Conservation (phyloP, 2,888 invertebrate species). For the Teinopalpus imperialis region DNA sequence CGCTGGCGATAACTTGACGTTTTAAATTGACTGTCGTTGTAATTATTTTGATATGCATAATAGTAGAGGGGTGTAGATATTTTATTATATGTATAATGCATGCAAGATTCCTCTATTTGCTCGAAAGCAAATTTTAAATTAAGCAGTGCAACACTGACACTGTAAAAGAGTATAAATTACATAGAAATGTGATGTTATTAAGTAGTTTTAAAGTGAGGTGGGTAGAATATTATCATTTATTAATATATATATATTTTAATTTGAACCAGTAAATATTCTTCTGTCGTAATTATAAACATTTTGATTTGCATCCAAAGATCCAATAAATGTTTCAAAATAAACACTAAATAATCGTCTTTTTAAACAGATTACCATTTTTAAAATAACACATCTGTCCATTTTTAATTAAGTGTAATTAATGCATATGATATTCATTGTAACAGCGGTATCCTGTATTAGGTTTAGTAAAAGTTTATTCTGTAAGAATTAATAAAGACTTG, state of each 20-base stretch:
- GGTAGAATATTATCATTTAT: slow-evolving; percentile 11
- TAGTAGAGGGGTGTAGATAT: too few relatives aligned
- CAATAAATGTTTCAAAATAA: neutral
- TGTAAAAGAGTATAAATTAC: slow-evolving; percentile 24
- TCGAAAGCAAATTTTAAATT: neutral
- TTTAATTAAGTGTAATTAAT: slow-evolving; percentile 19
- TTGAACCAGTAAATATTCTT: slow-evolving; percentile 16
- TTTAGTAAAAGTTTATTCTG: slow-evolving; percentile 6
- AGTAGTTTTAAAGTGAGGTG: slow-evolving; percentile 27
- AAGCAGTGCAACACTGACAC: slow-evolving; percentile 23
- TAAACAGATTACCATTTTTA: neutral
- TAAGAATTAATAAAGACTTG: slow-evolving; percentile 13
- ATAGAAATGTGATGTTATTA: slow-evolving; percentile 37
- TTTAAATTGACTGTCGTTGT: neutral
- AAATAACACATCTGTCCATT: slow-evolving; percentile 15
- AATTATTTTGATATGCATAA: too few relatives aligned
- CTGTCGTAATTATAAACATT: slow-evolving; percentile 17
- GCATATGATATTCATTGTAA: slow-evolving; percentile 3
- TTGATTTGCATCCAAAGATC: slow-evolving; percentile 10
- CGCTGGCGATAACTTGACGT: neutral
- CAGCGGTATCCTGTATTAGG: slow-evolving; percentile 3
- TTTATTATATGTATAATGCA: too few relatives aligned
- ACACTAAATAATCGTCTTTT: too few relatives aligned
- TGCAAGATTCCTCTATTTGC: too few relatives aligned
- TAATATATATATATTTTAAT: slow-evolving; percentile 12